Evolutionary conservation across 2,888 invertebrate genomes (phyloP), one percentile per base, ranked within the genome.

Genomic region (Stenotaenia linearis): DNA sequence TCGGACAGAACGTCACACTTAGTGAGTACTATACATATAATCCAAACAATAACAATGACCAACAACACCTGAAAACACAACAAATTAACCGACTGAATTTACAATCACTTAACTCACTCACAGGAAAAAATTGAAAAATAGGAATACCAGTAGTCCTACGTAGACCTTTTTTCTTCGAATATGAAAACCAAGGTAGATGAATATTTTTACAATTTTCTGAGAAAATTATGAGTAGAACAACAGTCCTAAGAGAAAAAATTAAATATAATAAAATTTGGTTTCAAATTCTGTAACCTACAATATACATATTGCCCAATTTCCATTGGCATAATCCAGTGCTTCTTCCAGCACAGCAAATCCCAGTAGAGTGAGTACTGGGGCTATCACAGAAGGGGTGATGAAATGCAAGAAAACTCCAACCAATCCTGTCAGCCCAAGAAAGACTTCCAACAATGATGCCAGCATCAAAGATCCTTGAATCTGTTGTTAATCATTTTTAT

Each of bases 381-480:
- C 92, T 78, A 95, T 93, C 0, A 94, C 93, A 80, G 95, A 86
- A 0, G 95, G 95, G 0, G 94, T 94, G 78, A 95, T 92, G 84
- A 90, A 92, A 75, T 90, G 90, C 1, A 95, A 87, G 78, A 94
- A 84, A 25, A 91, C 89, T 0, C 94, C 94, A 80, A 94, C 90
- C 12, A 94, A 87, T 1, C 95, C 95, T 85, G 85, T 82, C 82
- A 82, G 3, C 84, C 93, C 95, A 77, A 93, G 88, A 75, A 93
- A 84, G 1, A 94, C 89, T 87, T 95, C 93, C 79, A 93, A 90
- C 61, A 93, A 82, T 0, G 94, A 92, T 0, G 94, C 90, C 0
- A 93, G 90, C 1, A 93, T 92, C 18, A 95, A 93, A 1, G 94
- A 93, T 0, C 95, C 95, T 0, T 93, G 93, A 25, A 95, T 82